These are phyloP conservation scores for Paramormyrops hopkinsi DNA, from an alignment of 2,797 vertebrate species.

Conservation along the genomic window DNA sequence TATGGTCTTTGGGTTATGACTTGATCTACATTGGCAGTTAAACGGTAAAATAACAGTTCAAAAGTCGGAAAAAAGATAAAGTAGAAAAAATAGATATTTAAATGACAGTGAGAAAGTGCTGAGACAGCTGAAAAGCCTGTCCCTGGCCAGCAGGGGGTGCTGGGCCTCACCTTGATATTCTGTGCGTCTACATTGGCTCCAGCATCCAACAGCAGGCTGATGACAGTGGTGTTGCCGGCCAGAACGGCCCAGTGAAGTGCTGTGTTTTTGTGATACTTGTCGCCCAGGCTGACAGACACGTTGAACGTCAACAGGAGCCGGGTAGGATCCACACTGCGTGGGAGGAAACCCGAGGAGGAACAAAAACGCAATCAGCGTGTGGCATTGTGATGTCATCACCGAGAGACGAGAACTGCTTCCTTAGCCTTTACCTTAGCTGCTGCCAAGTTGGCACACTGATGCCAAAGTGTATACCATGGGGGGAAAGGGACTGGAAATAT, in stretches of 20 bases:
- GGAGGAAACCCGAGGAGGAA: conserved; percentile 35
- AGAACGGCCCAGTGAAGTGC: conserved; percentile 96
- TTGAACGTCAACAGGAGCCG: conserved; percentile 95
- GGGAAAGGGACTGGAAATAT: not conserved
- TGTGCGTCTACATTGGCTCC: conserved; percentile 93
- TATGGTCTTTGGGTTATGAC: not conserved
- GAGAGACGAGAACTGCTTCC: not conserved
- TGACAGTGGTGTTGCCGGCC: conserved; percentile 96
- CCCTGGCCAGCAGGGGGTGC: not conserved
- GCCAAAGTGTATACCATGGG: not conserved
- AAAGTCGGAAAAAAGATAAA: not conserved
- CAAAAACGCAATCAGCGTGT: not conserved
- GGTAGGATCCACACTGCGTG: conserved; percentile 88
- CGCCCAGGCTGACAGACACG: conserved; percentile 94
- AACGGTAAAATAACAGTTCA: not conserved
- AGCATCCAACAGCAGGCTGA: conserved; percentile 91
- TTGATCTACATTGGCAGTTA: not conserved
- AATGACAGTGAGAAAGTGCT: not conserved
- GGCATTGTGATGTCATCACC: not conserved
- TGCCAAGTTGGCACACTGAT: not conserved
- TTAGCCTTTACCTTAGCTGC: not conserved
- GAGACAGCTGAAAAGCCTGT: not conserved
- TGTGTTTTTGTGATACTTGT: conserved; percentile 99
- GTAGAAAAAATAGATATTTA: not conserved
- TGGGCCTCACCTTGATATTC: conserved; percentile 84